Evolutionary conservation across 2,113 vertebrate species (phyloP).

Genomic region (Mystacornis crossleyi): DNA sequence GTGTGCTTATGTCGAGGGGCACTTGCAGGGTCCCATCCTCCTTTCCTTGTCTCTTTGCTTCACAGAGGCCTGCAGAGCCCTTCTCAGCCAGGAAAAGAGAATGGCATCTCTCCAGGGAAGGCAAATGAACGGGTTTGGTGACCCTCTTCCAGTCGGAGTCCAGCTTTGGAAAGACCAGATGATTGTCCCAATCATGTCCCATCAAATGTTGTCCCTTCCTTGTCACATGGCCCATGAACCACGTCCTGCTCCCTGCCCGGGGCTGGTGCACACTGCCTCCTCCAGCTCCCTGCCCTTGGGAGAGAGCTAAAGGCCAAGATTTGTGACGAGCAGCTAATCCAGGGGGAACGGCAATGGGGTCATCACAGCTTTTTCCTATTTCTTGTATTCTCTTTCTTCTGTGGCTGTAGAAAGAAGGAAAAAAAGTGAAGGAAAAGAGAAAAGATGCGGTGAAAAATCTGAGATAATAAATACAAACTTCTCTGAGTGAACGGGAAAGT

Average conservation of each 20-base stretch:
- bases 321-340: background rate
- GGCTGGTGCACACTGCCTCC: background rate
- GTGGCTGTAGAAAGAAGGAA: accelerated
- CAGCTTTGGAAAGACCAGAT: background rate
- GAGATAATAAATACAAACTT: background rate
- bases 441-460: background rate
- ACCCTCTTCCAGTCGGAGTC: background rate
- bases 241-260: background rate
- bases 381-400: background rate
- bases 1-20: background rate
- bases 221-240: background rate
- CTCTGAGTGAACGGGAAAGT: background rate
- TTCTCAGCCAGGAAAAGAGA: background rate
- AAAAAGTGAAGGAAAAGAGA: background rate
- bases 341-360: background rate
- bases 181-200: background rate
- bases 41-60: background rate
- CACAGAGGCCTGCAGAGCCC: background rate
- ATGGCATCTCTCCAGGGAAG: background rate
- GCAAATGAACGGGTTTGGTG: background rate
- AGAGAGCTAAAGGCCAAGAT: background rate
- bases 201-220: background rate
- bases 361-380: background rate
- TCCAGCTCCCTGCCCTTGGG: background rate
- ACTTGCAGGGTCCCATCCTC: background rate